phyloP scores from a whole-genome alignment of 1,140 invertebrate genomes.

The Psilanteris sp. region DNA sequence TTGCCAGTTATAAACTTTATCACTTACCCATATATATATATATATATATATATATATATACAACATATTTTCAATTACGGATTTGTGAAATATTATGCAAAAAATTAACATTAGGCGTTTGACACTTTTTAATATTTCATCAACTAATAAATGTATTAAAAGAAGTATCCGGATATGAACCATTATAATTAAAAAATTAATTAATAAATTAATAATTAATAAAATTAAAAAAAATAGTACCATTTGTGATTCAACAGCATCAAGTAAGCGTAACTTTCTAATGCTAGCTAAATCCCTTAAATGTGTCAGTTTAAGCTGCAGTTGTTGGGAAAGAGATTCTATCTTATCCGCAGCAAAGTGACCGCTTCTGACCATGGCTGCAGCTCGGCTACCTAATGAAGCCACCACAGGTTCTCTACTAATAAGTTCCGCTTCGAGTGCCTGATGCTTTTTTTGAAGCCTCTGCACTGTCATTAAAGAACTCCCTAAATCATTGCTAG shows the following conservation, averaged over 20 bases:
- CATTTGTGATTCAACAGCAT: constrained; percentile 92
- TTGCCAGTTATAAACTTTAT: too few relatives aligned
- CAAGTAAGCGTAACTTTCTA: constrained; percentile 85
- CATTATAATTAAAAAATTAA: too few relatives aligned
- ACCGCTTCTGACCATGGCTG: constrained; percentile 89
- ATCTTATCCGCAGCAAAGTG: constrained; percentile 90
- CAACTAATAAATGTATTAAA: too few relatives aligned
- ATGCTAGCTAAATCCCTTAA: constrained; percentile 87
- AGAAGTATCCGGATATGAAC: too few relatives aligned
- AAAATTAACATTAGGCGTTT: too few relatives aligned
- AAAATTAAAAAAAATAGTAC: constrained; percentile 70
- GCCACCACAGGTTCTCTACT: constrained; percentile 90
- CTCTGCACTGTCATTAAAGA: constrained; percentile 95
- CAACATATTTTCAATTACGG: too few relatives aligned
- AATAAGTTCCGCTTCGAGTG: constrained; percentile 89
- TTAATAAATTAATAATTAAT: too few relatives aligned
- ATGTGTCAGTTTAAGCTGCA: constrained; percentile 83
- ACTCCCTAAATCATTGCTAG: constrained; percentile 87
- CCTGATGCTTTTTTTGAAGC: constrained; percentile 97
- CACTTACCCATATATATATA: too few relatives aligned
- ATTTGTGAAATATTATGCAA: too few relatives aligned
- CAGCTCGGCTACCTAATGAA: constrained; percentile 85
- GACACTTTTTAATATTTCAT: too few relatives aligned
- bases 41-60: too few relatives aligned
- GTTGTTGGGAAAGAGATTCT: constrained; percentile 83